These are phyloP conservation scores for Philhelius pedissequus DNA, from an alignment of 2,888 invertebrate species.

Conservation along the genomic window DNA sequence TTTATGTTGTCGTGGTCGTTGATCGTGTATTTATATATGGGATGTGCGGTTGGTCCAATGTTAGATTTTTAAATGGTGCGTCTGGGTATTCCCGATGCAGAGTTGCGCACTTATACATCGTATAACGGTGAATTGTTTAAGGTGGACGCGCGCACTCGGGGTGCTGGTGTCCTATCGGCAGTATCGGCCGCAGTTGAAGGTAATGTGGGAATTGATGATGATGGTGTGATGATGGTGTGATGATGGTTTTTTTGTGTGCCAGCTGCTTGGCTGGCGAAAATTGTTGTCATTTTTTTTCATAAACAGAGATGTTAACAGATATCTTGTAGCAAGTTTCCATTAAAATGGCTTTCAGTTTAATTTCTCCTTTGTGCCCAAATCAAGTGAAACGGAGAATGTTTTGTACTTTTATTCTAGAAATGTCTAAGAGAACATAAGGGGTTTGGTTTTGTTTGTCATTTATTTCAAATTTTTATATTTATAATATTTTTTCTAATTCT, in stretches of 20 bases:
- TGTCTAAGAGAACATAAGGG: no score
- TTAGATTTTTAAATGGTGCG: slow-evolving; percentile 37
- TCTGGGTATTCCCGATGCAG: slow-evolving; percentile 37
- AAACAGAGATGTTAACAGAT: slow-evolving; percentile 56
- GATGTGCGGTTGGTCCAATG: slow-evolving; percentile 39
- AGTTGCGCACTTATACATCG: slow-evolving; percentile 24
- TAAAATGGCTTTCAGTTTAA: slow-evolving; percentile 22
- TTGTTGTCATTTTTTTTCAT: background rate
- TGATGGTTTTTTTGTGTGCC: slow-evolving; percentile 22
- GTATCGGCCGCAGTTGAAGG: background rate
- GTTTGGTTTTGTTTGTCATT: no score
- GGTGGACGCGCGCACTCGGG: background rate
- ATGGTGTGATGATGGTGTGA: slow-evolving; percentile 61
- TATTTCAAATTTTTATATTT: no score
- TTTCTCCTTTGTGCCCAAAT: slow-evolving; percentile 49
- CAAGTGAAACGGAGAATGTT: background rate
- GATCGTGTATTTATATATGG: slow-evolving; percentile 47
- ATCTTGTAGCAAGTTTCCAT: background rate
- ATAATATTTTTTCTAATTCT: no score
- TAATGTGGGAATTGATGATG: slow-evolving; percentile 65
- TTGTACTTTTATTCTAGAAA: background rate
- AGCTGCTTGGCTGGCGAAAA: background rate
- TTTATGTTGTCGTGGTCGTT: slow-evolving; percentile 63
- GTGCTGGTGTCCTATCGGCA: background rate
- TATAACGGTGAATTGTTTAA: slow-evolving; percentile 47